Evolutionary conservation across 2,113 vertebrate genomes (phyloP).

Genomic region (Plestiodon gilberti): DNA sequence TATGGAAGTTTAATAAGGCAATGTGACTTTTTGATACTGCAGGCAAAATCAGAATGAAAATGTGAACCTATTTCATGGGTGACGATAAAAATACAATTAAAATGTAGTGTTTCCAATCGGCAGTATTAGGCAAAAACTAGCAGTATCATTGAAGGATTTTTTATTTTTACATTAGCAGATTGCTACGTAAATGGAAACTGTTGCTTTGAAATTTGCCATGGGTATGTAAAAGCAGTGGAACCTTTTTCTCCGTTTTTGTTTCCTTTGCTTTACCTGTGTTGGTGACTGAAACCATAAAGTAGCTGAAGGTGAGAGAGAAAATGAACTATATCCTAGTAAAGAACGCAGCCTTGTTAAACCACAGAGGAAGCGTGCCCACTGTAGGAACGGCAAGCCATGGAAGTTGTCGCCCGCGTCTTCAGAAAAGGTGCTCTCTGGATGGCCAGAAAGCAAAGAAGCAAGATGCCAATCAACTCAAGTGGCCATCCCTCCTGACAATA

Average conservation of each 20-base stretch:
- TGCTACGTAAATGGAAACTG: neutral
- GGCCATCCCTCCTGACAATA: constrained; percentile 72
- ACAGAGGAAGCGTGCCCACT: constrained; percentile 73
- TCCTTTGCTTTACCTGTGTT: neutral
- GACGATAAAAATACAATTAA: neutral
- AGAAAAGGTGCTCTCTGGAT: constrained; percentile 71
- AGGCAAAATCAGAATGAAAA: constrained; percentile 37
- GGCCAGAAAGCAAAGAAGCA: constrained; percentile 59
- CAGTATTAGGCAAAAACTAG: constrained; percentile 5
- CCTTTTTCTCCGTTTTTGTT: neutral
- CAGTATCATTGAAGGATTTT: neutral
- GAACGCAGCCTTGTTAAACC: constrained; percentile 54
- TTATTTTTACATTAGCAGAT: neutral
- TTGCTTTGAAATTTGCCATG: neutral
- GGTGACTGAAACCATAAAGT: neutral
- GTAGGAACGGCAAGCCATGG: constrained; percentile 49
- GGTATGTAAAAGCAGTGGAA: neutral
- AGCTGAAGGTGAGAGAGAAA: neutral
- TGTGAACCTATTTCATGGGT: neutral
- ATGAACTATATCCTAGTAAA: constrained; percentile 70
- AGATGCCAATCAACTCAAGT: constrained; percentile 66
- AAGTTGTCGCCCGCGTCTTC: constrained; percentile 44
- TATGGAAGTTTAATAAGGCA: constrained; percentile 27
- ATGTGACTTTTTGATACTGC: constrained; percentile 38
- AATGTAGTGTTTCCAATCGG: neutral